Conservation (phyloP, 2,113 vertebrate species). For the Gobiocypris rarus region DNA sequence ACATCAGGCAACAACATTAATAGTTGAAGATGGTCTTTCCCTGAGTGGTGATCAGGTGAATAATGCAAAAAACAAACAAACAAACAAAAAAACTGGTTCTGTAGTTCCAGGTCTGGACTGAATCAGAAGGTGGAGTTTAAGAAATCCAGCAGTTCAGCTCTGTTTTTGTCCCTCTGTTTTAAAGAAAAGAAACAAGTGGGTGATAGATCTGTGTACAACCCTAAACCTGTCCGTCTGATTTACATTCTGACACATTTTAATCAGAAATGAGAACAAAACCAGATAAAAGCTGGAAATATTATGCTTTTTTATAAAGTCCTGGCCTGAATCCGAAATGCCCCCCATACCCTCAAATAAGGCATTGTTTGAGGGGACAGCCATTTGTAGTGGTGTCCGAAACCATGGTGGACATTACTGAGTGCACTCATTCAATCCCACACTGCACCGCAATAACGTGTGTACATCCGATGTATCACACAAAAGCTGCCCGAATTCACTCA, state of each 20-base stretch:
- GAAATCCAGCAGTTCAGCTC: slow-evolving; percentile 87
- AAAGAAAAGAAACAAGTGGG: background rate
- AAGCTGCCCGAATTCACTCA: too few relatives aligned
- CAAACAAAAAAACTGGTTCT: background rate
- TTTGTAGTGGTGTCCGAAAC: too few relatives aligned
- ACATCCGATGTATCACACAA: too few relatives aligned
- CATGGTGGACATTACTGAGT: too few relatives aligned
- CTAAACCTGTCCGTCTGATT: background rate
- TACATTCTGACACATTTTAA: background rate
- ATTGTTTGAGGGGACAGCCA: too few relatives aligned
- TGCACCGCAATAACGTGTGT: too few relatives aligned
- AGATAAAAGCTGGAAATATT: background rate
- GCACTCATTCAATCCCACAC: too few relatives aligned
- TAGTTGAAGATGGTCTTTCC: slow-evolving; percentile 57
- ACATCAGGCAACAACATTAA: slow-evolving; percentile 17
- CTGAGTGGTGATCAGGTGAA: slow-evolving; percentile 58
- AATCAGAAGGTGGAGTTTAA: slow-evolving; percentile 85
- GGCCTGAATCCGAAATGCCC: too few relatives aligned
- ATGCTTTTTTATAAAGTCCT: too few relatives aligned
- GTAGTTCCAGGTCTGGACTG: slow-evolving; percentile 39
- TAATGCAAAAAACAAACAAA: background rate
- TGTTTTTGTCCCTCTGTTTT: slow-evolving; percentile 84
- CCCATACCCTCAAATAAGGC: too few relatives aligned
- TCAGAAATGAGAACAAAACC: background rate
- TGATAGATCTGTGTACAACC: background rate